Conservation (phyloP, 2,113 vertebrate species). For the Syngnathus floridae region DNA sequence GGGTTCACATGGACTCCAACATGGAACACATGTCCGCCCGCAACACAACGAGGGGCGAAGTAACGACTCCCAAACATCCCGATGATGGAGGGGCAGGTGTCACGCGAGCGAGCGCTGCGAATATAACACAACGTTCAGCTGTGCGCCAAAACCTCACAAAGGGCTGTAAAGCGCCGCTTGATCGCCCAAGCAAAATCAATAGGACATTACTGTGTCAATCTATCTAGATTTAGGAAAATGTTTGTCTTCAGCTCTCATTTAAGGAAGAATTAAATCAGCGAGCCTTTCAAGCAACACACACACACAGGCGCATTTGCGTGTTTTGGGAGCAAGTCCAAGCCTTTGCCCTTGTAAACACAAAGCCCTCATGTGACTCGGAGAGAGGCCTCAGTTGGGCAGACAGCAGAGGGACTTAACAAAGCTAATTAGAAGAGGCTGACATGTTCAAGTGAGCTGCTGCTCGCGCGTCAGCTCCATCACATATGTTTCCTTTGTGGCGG, state of each 20-base stretch:
- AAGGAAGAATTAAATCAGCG: constrained; percentile 36
- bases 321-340: constrained; percentile 46
- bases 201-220: constrained; percentile 47
- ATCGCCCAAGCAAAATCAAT: constrained; percentile 46
- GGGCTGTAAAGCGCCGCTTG: constrained; percentile 25
- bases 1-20: constrained; percentile 74
- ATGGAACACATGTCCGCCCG: constrained; percentile 65
- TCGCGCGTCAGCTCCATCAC: constrained; percentile 66
- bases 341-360: constrained; percentile 61
- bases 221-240: constrained; percentile 33
- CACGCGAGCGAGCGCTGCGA: constrained; percentile 20
- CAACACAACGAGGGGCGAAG: constrained; percentile 61
- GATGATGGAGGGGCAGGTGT: constrained; percentile 57
- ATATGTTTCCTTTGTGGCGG: constrained; percentile 75
- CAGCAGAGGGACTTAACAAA: constrained; percentile 74
- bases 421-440: constrained; percentile 76
- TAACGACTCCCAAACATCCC: constrained; percentile 67
- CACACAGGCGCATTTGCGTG: constrained; percentile 11
- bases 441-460: constrained; percentile 74
- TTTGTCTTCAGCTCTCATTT: constrained; percentile 31
- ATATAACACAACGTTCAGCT: constrained; percentile 20
- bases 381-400: constrained; percentile 67
- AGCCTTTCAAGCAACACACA: constrained; percentile 16
- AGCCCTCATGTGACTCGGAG: constrained; percentile 60
- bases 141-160: constrained; percentile 32